Conservation (phyloP, 2,113 vertebrate species). For the Serilophus lunatus region DNA sequence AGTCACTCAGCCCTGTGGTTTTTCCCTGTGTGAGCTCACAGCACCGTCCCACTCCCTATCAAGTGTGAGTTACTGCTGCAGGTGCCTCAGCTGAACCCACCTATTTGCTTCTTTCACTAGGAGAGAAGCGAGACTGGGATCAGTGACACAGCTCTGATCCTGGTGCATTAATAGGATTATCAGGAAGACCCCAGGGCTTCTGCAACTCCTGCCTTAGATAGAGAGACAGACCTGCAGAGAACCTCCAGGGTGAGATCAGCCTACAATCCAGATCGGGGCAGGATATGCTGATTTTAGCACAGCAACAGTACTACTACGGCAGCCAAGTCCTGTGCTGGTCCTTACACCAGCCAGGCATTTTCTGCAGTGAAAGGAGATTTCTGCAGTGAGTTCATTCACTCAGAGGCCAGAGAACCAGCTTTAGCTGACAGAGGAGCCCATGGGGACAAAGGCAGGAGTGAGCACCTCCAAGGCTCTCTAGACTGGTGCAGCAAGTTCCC, state of each 20-base stretch:
- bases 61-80: not conserved
- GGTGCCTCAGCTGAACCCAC: not conserved
- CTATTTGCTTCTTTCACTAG: not conserved
- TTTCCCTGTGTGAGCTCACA: not conserved
- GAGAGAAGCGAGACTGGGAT: not conserved
- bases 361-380: not conserved
- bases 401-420: not conserved
- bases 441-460: not conserved
- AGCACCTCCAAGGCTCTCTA: not conserved
- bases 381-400: not conserved
- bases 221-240: not conserved
- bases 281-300: not conserved
- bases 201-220: not conserved
- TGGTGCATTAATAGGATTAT: not conserved
- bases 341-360: not conserved
- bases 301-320: not conserved
- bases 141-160: not conserved
- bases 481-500: not conserved
- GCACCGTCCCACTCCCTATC: not conserved
- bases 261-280: fast-evolving
- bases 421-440: not conserved
- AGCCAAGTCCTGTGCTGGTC: not conserved
- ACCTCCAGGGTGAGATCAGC: not conserved
- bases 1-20: not conserved
- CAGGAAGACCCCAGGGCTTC: not conserved